Base-by-base conservation (phyloP, 2,113 vertebrate genomes). In the Archilochus colubris region DNA sequence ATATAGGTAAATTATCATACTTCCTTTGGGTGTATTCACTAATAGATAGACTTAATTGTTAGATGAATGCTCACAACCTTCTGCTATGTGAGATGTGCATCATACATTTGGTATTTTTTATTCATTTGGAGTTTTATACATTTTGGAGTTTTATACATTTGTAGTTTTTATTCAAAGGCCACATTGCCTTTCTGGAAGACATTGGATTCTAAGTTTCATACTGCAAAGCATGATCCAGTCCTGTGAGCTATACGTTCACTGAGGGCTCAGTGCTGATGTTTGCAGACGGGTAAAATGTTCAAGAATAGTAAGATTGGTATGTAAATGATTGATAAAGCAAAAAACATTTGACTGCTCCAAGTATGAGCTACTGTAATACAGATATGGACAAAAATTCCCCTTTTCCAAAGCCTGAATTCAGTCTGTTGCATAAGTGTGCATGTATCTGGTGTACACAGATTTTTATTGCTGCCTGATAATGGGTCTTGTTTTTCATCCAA, bases 1-100 rank as follows among this genome's bases (percentile, higher is more conserved):
- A 98, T 66, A 98, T 98, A 28, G 98, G 98, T 98, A 94, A 58
- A 89, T 83, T 7, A 62, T 57, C 33, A 18, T 63, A 24, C 18
- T 73, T 83, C 28, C 50, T 61, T 74, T 22, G 8, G 27, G 12
- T 57, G 5, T 57, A 72, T 48, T 93, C 85, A 50, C 55, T 73
- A 12, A 63, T 59, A 63, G 20, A 61, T 40, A 31, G 13, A 85
- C 12, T 78, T 94, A 63, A 44, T 58, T 13, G 14, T 36, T 51
- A 62, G 24, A 28, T 38, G 43, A 89, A 78, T 12, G 8, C 13
- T n/a, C 40, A 44, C 18, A 64, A 3, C 28, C 17, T 59, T 51
- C 36, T 63, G 25, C 28, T 61, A 24, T 16, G 23, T 44, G 43
- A 72, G 22, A 59, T 30, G 21, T 44, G 19, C 6, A 53, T 43